Evolutionary conservation across 1,140 invertebrate genomes (phyloP), one percentile per base, ranked within the genome.

Genomic region (Scaptomyza graminum): DNA sequence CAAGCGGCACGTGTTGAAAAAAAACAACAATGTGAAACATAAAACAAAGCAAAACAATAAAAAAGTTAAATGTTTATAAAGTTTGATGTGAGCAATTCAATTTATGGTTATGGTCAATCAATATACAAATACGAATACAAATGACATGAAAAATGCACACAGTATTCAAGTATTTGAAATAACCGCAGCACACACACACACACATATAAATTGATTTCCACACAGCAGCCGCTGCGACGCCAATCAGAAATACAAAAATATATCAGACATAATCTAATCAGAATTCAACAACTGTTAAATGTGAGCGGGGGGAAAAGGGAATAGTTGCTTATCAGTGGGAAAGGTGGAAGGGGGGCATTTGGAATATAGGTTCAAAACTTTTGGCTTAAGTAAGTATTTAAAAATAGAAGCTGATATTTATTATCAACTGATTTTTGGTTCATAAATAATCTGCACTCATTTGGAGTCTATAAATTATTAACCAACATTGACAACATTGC

Each of bases 301-400:
- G 16, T n/a, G 44, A n/a, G 34, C 49, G 6, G 28, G 5, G 2
- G 5, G 28, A 66, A 59, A 57, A 59, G 46, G 11, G 15, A 57
- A 22, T n/a, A 54, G 15, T 18, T 5, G 28, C 39, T 61, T 71
- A 69, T 69, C 66, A 70, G 52, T 49, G 5, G 37, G 37, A 1
- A 39, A 11, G 1, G 34, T 7, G 34, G 12, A n/a, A 5, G 44
- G 46, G 43, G 13, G 12, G 31, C n/a, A 31, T 11, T 28, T 25
- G 13, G 25, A 44, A 49, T 11, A 28, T 25, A 31, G 39, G 46
- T 51, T 56, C 56, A 41, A 55, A 50, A 67, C 55, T 73, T 59
- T 67, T 67, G 68, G 50, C 64, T 74, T 63, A 69, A 74, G 71
- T 74, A 74, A 76, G 68, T 47, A 43, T 65, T 43, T 76, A 72